phyloP scores from a whole-genome alignment of 2,888 invertebrate species.

The Xylocampa areola region DNA sequence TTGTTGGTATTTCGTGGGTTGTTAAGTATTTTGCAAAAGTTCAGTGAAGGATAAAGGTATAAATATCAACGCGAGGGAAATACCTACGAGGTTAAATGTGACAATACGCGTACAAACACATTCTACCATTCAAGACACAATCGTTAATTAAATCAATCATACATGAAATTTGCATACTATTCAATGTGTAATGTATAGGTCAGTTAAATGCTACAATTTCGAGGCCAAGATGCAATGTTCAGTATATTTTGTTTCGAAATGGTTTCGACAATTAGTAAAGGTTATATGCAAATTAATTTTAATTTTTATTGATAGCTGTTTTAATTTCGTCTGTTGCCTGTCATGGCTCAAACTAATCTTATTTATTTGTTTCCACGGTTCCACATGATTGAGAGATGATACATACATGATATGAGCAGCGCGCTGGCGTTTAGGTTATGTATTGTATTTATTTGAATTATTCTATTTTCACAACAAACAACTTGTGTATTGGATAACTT shows the following conservation, averaged over 20 bases:
- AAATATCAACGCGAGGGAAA: constrained; percentile 5
- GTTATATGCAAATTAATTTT: not conserved
- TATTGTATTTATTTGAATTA: too few relatives aligned
- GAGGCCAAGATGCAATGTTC: constrained; percentile 38
- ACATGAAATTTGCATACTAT: constrained; percentile 34
- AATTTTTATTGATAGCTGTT: constrained; percentile 1
- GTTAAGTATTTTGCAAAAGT: constrained; percentile 15
- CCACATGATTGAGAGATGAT: not conserved
- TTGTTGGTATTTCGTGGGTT: constrained; percentile 2
- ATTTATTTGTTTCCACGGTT: not conserved
- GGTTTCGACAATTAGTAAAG: constrained; percentile 19
- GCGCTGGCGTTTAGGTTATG: too few relatives aligned
- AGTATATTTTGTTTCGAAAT: constrained; percentile 23
- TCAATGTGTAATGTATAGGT: constrained; percentile 35
- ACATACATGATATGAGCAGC: too few relatives aligned
- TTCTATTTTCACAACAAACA: too few relatives aligned
- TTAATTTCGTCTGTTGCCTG: not conserved
- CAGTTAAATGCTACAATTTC: constrained; percentile 34
- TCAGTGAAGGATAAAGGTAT: not conserved
- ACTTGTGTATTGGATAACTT: too few relatives aligned
- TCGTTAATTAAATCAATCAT: constrained; percentile 32
- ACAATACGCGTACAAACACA: constrained; percentile 23
- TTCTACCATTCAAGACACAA: constrained; percentile 24
- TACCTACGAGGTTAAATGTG: constrained; percentile 11
- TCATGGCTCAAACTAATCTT: not conserved